Evolutionary conservation across 2,797 vertebrate genomes (phyloP), one percentile per base, ranked within the genome.

Genomic region (Pyrocephalus nanus): DNA sequence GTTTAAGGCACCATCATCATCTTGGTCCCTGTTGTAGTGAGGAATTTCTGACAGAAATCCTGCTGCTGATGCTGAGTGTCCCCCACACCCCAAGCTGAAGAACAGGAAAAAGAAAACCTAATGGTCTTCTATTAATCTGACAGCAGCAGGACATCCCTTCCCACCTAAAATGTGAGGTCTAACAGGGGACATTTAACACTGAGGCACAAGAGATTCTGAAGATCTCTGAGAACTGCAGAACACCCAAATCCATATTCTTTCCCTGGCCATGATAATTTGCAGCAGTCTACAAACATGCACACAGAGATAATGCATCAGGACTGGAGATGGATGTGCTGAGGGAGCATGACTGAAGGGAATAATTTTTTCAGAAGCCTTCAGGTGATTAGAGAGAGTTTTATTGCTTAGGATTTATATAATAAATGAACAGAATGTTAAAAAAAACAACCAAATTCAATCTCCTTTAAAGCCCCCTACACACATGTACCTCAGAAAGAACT

Each of bases 221-320:
- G 23, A 26, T 11, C 40, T 64, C 27, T 14, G 8, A 79, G 60
- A 60, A 18, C 10, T 34, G 42, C 81, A 62, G 42, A 76, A n/a
- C 40, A 42, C 9, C 8, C 32, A 58, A 51, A 40, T 1, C 15
- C 50, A 8, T 26, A 5, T 8, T 29, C 12, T 51, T 69, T 40
- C 32, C 75, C 51, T 13, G 40, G 40, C 30, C 12, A 1, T 3
- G 18, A 25, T 4, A 30, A 26, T 45, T 48, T 55, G 9, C 36
- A 76, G 60, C 6, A 8, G 6, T 57, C 29, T 47, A 2, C 25
- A 47, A 90, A 62, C 0, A 0, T 14, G 4, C 2, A 2, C 30
- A 43, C 22, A 25, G 53, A 34, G n/a, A 3, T 9, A 51, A 76
- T 65, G 13, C 16, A 60, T 13, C 42, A 67, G 34, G 30, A 54